These are phyloP conservation scores for Clistopyga incitator DNA, from an alignment of 2,888 invertebrate genomes.

Conservation along the genomic window DNA sequence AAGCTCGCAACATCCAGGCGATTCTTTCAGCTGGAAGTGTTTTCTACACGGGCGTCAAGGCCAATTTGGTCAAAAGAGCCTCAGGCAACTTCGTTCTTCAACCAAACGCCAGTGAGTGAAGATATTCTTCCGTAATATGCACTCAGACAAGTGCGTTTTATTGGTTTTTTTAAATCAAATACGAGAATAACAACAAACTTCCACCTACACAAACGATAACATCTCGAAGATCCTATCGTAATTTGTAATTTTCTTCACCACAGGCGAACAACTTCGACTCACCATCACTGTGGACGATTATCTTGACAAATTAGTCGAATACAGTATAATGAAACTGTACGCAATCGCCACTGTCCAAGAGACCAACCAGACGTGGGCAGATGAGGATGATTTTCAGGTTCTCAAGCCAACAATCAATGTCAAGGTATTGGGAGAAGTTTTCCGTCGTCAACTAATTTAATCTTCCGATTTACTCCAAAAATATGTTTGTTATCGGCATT, in stretches of 20 bases:
- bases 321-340: conserved; percentile 92
- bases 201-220: neutral
- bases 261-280: conserved; percentile 86
- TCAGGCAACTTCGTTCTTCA: conserved; percentile 88
- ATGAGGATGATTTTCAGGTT: conserved; percentile 93
- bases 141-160: too few species aligned
- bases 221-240: neutral
- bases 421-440: conserved; percentile 85
- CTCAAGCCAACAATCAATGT: conserved; percentile 90
- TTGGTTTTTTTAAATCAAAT: too few species aligned
- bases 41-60: conserved; percentile 91
- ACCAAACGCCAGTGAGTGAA: conserved; percentile 87
- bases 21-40: conserved; percentile 89
- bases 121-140: neutral
- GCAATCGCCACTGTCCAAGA: conserved; percentile 92
- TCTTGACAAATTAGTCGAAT: conserved; percentile 91
- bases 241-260: conserved; percentile 51
- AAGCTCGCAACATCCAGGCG: conserved; percentile 88
- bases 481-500: neutral
- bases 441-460: neutral
- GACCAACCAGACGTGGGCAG: conserved; percentile 93
- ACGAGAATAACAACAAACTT: too few species aligned
- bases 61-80: conserved; percentile 89
- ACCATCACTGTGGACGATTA: conserved; percentile 89
- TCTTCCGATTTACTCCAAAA: too few species aligned